Evolutionary conservation across 2,888 invertebrate species (phyloP).

Genomic region (Neocrepidodera transversa): DNA sequence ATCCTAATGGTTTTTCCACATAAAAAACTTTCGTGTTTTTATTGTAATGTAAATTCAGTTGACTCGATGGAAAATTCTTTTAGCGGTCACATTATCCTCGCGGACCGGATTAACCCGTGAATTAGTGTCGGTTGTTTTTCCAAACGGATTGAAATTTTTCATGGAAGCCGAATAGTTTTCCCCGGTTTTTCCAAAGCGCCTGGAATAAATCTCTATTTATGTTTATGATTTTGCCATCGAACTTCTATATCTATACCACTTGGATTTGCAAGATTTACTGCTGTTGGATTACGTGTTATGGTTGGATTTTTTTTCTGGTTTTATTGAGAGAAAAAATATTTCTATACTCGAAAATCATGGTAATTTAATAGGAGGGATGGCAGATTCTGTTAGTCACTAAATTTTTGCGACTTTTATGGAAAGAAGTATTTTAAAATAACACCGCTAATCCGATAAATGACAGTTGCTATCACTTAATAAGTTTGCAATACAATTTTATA

Average conservation of each 20-base stretch:
- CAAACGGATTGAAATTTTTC: conserved; percentile 21
- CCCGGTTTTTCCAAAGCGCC: conserved; percentile 24
- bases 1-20: background rate
- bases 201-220: conserved; percentile 36
- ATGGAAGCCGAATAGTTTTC: conserved; percentile 13
- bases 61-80: conserved; percentile 30
- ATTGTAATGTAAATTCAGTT: conserved; percentile 29
- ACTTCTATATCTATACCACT: conserved; percentile 17
- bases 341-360: too few species aligned
- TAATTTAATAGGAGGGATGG: too few species aligned
- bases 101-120: conserved; percentile 28
- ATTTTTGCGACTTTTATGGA: too few species aligned
- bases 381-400: too few species aligned
- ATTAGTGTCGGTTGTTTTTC: conserved; percentile 26
- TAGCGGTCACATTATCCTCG: conserved; percentile 23
- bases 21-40: conserved; percentile 15
- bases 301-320: too few species aligned
- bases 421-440: too few species aligned
- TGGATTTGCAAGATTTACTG: conserved; percentile 24
- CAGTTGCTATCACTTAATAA: too few species aligned
- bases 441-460: too few species aligned
- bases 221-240: conserved; percentile 35
- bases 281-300: too few species aligned
- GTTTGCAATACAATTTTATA: too few species aligned
- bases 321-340: too few species aligned